phyloP scores from a whole-genome alignment of 2,113 vertebrate genomes.

The Coreoperca whiteheadi region DNA sequence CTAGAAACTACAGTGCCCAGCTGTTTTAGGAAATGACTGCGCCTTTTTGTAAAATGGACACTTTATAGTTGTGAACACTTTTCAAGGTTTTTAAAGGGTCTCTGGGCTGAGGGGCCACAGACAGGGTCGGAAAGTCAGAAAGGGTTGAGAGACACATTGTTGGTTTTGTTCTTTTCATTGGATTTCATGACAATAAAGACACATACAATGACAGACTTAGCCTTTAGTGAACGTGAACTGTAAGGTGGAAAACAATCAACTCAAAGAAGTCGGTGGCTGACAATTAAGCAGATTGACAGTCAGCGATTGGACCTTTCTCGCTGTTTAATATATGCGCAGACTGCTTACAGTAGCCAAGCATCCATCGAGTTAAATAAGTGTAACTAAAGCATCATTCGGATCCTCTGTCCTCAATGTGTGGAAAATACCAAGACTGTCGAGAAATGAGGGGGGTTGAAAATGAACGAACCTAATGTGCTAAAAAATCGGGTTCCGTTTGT shows the following conservation, averaged over 20 bases:
- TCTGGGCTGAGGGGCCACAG: neutral
- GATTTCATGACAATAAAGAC: neutral
- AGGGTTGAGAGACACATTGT: too few relatives aligned
- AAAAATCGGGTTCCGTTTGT: neutral
- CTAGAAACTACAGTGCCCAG: neutral
- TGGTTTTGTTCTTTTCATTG: neutral
- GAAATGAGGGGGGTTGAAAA: neutral
- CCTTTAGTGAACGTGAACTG: neutral
- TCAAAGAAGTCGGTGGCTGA: neutral
- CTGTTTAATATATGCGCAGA: slow-evolving; percentile 32
- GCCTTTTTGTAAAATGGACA: neutral
- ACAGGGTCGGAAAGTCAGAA: neutral
- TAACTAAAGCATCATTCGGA: slow-evolving; percentile 40
- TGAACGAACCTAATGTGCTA: neutral
- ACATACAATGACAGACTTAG: neutral
- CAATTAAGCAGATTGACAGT: slow-evolving; percentile 7
- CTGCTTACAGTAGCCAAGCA: slow-evolving; percentile 7
- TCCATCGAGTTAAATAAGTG: slow-evolving; percentile 18
- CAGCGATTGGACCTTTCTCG: neutral
- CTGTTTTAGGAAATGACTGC: neutral
- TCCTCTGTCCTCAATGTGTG: slow-evolving; percentile 28
- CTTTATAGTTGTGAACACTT: neutral
- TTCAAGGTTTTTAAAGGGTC: neutral
- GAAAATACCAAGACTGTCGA: slow-evolving; percentile 24
- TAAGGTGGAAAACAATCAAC: neutral